A percentile compares a stretch with the other conserved stretches of the same genome.
Conservation (phyloP, 2,797 vertebrate genomes). For the Eremophila alpestris region DNA sequence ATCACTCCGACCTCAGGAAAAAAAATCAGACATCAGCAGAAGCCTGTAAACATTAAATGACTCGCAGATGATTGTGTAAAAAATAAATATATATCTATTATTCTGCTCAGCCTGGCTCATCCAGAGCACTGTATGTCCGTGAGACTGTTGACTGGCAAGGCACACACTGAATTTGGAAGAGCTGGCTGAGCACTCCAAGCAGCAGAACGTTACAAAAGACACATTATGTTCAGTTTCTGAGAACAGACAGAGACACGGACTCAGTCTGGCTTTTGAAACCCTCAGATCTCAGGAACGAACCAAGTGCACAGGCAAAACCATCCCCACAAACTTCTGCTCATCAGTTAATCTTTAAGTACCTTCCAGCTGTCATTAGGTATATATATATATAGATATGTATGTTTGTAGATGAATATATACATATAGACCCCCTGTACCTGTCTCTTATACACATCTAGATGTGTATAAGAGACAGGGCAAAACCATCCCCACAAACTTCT, state of each 20-base stretch:
- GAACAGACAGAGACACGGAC: accelerated
- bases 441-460: too few relatives aligned
- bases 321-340: not conserved
- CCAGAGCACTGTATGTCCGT: not conserved
- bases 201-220: not conserved
- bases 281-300: not conserved
- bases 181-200: not conserved
- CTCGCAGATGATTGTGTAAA: accelerated
- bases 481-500: not conserved
- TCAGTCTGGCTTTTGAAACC: not conserved
- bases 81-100: not conserved
- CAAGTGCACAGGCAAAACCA: accelerated
- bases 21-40: not conserved
- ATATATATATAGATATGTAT: too few relatives aligned
- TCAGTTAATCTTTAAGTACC: too few relatives aligned
- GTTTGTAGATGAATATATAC: not conserved
- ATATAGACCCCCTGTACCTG: too few relatives aligned
- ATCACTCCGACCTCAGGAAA: not conserved
- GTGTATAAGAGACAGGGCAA: too few relatives aligned
- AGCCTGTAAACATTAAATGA: not conserved
- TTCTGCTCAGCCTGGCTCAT: not conserved
- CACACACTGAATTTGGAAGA: not conserved
- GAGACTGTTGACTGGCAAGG: not conserved
- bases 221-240: not conserved
- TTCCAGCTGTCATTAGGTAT: too few relatives aligned